A percentile compares a stretch with the other conserved stretches of the same genome.
phyloP scores from a whole-genome alignment of 2,113 vertebrate genomes.

The Pseudolaguvia tuberculata region DNA sequence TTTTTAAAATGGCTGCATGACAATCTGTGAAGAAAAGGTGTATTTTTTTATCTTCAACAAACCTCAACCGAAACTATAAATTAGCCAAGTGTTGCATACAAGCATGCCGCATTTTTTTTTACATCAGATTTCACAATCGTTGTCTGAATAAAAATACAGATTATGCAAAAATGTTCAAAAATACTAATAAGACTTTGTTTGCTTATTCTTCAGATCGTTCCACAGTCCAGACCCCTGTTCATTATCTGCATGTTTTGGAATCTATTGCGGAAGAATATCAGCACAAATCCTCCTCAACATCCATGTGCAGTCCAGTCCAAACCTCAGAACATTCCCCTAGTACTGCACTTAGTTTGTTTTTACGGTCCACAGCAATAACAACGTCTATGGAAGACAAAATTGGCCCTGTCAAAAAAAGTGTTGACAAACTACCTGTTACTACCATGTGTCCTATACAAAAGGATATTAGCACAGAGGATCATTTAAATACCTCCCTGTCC shows the following conservation, averaged over 20 bases:
- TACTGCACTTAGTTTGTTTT: conserved; percentile 27
- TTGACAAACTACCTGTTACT: conserved; percentile 13
- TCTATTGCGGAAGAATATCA: conserved; percentile 74
- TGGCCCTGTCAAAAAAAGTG: conserved; percentile 36
- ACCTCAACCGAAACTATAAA: background rate
- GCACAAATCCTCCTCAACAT: conserved; percentile 52
- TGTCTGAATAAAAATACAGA: background rate
- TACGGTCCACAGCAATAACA: conserved; percentile 51
- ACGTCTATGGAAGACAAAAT: conserved; percentile 19
- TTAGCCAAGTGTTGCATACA: background rate
- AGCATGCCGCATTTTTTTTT: conserved; percentile 20
- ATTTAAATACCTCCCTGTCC: conserved; percentile 28
- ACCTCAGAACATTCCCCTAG: conserved; percentile 30
- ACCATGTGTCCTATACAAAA: conserved; percentile 8
- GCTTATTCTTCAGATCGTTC: conserved; percentile 62
- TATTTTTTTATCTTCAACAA: background rate
- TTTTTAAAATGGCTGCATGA: conserved; percentile 13
- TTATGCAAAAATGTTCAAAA: background rate
- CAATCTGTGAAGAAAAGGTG: conserved; percentile 1
- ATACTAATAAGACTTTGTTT: conserved; percentile 2
- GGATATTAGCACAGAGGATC: background rate
- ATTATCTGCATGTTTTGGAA: conserved; percentile 73
- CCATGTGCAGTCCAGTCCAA: conserved; percentile 48
- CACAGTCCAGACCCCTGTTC: conserved; percentile 66
- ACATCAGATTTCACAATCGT: conserved; percentile 12